Base-by-base conservation (phyloP, 92 coral and sea anemone species). In the Parazoanthus swiftii region DNA sequence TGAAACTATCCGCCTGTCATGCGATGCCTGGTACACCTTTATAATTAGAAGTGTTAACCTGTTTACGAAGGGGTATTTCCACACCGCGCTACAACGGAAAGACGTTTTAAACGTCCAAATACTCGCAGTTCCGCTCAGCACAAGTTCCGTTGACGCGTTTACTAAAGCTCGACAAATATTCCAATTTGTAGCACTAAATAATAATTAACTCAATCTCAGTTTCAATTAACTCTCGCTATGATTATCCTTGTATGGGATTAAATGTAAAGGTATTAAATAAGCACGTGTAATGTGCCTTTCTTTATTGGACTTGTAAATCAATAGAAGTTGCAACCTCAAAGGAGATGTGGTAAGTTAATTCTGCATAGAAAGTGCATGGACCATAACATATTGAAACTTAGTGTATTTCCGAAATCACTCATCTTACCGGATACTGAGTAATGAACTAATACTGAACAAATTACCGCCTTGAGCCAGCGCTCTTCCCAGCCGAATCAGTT, bases 401-500 rank as follows among this genome's bases (percentile, higher is more conserved):
- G 14, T 56, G 72, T 37, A 58, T 80, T 80, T 80, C 46, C 48
- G 72, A 80, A 35, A 35, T 56, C 81, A 42, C 42, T 80, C 14
- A 9, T 10, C n/a, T 25, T 25, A 20, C 83, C 85, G 85, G 85
- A 80, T 58, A 20, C 36, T 80, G 35, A 26, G 3, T 33, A 58
- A 80, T 80, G 29, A 80, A 38, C 6, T 80, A 58, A 5, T 58
- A 67, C 4, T 51, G 83, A 54, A 29, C 44, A 25, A 29, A 80
- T 58, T 33, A 29, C 14, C 48, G 85, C 29, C 46, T 58, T 80
- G 65, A 50, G 36, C n/a, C 42, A 79, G 56, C 83, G n/a, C 48
- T 80, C 85, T 80, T 80, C 85, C 36, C 59, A 59, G 14, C 38
- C 71, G 43, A 80, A 78, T 23, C 81, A 48, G 26, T 54, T 23